Percentiles rank a stretch among this genome's conserved stretches.
Evolutionary conservation across 2,888 invertebrate species (phyloP).

Genomic region (Euzetes globulus): DNA sequence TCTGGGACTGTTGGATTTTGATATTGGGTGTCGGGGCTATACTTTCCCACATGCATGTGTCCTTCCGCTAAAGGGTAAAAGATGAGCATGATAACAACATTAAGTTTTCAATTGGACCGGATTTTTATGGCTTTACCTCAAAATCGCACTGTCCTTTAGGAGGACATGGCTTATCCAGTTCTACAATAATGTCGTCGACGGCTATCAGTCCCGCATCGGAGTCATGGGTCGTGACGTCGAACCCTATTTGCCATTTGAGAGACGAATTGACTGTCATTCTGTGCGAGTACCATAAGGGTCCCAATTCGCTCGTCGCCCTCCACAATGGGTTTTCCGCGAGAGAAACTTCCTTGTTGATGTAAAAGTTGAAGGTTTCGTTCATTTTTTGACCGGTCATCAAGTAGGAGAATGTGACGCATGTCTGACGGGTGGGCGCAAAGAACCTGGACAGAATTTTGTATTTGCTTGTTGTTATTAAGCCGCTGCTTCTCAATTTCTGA

Average conservation of each 20-base stretch:
- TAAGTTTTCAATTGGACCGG: too few relatives aligned
- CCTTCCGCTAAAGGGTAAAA: neutral
- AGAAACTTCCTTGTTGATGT: conserved; percentile 28
- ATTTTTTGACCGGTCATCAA: conserved; percentile 23
- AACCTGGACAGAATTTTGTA: neutral
- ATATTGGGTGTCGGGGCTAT: neutral
- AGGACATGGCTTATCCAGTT: neutral
- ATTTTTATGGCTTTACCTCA: neutral
- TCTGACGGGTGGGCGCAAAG: conserved; percentile 4
- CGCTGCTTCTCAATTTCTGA: neutral
- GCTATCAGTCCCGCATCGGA: neutral
- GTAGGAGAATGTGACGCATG: conserved; percentile 39
- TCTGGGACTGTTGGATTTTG: neutral
- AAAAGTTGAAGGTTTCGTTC: neutral
- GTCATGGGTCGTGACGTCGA: neutral
- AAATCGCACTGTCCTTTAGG: conserved; percentile 13
- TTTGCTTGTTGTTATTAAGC: neutral
- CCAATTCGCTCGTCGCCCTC: conserved; percentile 26
- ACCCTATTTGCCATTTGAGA: conserved; percentile 35
- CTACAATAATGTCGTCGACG: conserved; percentile 12
- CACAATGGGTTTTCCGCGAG: too few relatives aligned
- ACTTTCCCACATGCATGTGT: neutral
- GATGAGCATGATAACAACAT: neutral
- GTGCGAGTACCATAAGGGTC: conserved; percentile 38
- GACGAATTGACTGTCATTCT: conserved; percentile 31